Conservation (phyloP, 2,797 vertebrate species). For the Enteromius afrohamiltoni region DNA sequence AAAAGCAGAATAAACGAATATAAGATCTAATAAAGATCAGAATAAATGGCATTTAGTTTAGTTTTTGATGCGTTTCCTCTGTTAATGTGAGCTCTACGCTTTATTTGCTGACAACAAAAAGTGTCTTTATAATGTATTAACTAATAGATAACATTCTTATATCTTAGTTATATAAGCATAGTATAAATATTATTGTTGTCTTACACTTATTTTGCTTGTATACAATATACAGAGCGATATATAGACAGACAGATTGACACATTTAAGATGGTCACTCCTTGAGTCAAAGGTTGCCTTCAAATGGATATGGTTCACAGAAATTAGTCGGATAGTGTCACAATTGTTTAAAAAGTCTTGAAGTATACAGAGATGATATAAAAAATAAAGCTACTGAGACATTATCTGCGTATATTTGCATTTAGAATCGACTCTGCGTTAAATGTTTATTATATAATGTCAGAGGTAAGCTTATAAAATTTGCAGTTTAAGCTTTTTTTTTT, state of each 20-base stretch:
- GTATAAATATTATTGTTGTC: too few species aligned
- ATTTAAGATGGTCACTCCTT: slow-evolving; percentile 20
- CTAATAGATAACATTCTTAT: too few species aligned
- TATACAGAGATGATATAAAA: background rate
- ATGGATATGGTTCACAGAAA: background rate
- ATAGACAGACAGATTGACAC: background rate
- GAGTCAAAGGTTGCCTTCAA: slow-evolving; percentile 15
- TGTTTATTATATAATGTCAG: background rate
- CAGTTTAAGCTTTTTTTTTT: background rate
- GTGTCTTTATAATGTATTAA: background rate
- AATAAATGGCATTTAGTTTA: background rate
- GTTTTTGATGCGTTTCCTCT: background rate
- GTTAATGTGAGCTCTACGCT: background rate
- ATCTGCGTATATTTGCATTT: background rate
- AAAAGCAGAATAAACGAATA: background rate
- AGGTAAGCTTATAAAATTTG: background rate
- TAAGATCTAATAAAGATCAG: too few species aligned
- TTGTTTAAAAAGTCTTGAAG: background rate
- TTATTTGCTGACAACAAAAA: background rate
- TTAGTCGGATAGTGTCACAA: too few species aligned
- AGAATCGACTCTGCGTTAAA: background rate
- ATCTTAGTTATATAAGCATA: too few species aligned
- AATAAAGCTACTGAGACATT: background rate
- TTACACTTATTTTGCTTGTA: too few species aligned
- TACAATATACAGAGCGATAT: too few species aligned